Evolutionary conservation across 2,797 vertebrate species (phyloP).

Genomic region (Argya squamiceps): DNA sequence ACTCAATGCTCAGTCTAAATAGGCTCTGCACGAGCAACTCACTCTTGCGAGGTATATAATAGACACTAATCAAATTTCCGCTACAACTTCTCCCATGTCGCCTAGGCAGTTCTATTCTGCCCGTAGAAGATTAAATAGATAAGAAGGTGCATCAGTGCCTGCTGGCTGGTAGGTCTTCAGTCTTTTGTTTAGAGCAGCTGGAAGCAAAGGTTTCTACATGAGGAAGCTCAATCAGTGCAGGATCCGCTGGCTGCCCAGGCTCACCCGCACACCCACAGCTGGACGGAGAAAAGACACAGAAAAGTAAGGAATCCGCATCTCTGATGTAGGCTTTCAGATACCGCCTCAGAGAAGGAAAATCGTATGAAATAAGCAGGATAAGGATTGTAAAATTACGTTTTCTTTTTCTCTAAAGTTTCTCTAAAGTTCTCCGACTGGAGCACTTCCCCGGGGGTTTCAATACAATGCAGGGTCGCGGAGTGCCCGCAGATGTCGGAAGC

Average conservation of each 20-base stretch:
- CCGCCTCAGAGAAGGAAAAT: background rate
- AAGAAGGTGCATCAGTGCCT: background rate
- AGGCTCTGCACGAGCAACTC: background rate
- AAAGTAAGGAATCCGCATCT: rapidly evolving
- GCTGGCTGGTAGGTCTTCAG: background rate
- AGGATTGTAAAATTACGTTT: background rate
- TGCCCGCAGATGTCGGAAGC: rapidly evolving
- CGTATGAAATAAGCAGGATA: background rate
- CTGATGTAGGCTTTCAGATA: background rate
- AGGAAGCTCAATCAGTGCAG: background rate
- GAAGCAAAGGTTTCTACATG: background rate
- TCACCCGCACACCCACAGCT: background rate
- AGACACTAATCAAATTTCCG: background rate
- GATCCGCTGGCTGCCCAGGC: background rate
- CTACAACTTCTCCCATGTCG: background rate
- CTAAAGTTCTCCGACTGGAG: rapidly evolving
- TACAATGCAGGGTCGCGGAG: rapidly evolving
- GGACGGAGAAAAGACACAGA: too few species aligned
- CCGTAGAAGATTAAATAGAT: background rate
- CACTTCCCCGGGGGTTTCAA: background rate
- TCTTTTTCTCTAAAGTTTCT: background rate
- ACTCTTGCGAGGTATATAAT: background rate
- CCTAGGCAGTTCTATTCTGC: background rate
- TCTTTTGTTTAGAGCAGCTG: background rate
- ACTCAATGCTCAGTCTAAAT: background rate